phyloP scores from a whole-genome alignment of 2,113 vertebrate species.

The Bambusicola thoracicus region DNA sequence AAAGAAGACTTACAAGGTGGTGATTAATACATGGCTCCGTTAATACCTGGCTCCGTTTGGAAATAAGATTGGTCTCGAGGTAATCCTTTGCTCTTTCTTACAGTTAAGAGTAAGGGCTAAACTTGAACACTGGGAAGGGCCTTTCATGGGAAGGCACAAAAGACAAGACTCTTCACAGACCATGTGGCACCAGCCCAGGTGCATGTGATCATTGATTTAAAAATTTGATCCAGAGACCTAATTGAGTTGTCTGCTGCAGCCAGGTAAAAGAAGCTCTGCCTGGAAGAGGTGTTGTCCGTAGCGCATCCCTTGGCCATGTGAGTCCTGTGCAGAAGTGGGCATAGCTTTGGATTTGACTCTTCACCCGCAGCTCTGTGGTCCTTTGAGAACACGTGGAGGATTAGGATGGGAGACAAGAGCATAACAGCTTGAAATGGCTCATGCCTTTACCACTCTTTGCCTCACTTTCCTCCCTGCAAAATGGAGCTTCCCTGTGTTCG shows the following conservation, averaged over 20 bases:
- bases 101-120: not conserved
- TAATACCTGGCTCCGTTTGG: conserved; percentile 4
- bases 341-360: not conserved
- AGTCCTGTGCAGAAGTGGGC: not conserved
- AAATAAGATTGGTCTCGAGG: not conserved
- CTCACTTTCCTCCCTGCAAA: not conserved
- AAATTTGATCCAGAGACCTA: not conserved
- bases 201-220: not conserved
- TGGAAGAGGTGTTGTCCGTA: not conserved
- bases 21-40: not conserved
- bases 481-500: not conserved
- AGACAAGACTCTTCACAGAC: not conserved
- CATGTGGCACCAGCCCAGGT: not conserved
- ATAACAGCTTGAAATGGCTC: not conserved
- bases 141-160: not conserved
- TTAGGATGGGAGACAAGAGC: not conserved
- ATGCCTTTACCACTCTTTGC: not conserved
- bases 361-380: not conserved
- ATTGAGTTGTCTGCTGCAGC: not conserved
- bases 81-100: not conserved
- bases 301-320: not conserved
- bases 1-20: not conserved
- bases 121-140: not conserved
- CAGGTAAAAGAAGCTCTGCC: not conserved
- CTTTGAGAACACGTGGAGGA: not conserved